Evolutionary conservation across 2,888 invertebrate species (phyloP), one percentile per base, ranked within the genome.

Genomic region (Acanthosoma haemorrhoidale): DNA sequence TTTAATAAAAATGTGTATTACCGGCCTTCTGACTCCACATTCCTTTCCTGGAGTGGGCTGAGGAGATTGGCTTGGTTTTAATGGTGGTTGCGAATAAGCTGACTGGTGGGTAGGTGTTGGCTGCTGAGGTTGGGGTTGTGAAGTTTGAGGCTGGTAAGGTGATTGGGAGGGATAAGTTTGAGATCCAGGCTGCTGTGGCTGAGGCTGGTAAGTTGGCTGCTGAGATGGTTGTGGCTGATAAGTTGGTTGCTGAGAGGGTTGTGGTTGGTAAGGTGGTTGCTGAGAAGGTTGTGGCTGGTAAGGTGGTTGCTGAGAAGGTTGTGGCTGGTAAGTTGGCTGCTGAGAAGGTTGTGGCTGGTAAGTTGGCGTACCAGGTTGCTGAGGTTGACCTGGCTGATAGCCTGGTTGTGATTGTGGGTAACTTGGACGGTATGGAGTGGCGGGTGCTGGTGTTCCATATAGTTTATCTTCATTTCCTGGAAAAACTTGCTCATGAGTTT

Each of bases 1-100:
- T n/a, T n/a, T n/a, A n/a, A n/a, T n/a, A n/a, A n/a, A n/a, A n/a
- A n/a, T n/a, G n/a, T n/a, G n/a, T n/a, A n/a, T 77, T 76, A 82
- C 82, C 71, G 77, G 74, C 73, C 81, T 80, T 75, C 79, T 79
- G 15, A 80, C 76, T 70, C 82, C 82, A 70, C 82, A 81, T 59
- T 77, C 76, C 58, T 71, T 73, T 29, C 77, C 78, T 15, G 78
- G 78, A 70, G 61, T 70, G 21, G 72, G 57, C 41, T 69, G 70
- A 57, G 64, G 51, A 38, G 71, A 57, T 51, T 41, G 72, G 60
- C 38, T 43, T 66, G 80, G 79, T 11, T 80, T 77, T 72, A 39
- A 78, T 34, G 73, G 61, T 15, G 15, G 69, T 25, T 39, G 66
- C 2, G 15, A 38, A 21, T 60, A 15, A 13, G 21, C 11, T 21